Evolutionary conservation across 2,888 invertebrate genomes (phyloP), one percentile per base, ranked within the genome.

Genomic region (Phania funesta): DNA sequence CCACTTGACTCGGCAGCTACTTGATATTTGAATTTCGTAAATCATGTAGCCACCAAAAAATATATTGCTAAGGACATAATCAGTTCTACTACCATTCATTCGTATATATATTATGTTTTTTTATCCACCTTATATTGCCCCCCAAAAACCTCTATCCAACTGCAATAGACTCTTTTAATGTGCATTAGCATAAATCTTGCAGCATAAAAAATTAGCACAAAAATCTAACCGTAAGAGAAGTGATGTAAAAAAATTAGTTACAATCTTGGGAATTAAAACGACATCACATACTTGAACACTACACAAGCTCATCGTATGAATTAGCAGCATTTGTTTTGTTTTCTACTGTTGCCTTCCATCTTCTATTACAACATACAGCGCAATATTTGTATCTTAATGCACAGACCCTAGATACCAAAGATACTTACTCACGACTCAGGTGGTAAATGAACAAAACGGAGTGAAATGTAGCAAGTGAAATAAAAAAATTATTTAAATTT

Each of bases 241-340:
- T 58, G 56, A 65, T 50, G 41, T 41, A 50, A 77, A 77, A 64
- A 82, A 67, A 82, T 67, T 67, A 70, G 82, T 78, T 67, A 65
- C 68, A 50, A 64, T 70, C 64, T 29, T 44, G 82, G 82, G 82
- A 74, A 76, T 82, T 74, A 50, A 68, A 64, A 46, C 70, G 64
- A 41, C 65, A 76, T 65, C 80, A 77, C 67, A 81, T 60, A 65
- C 64, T 26, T 64, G 46, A 64, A 50, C 26, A 62, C 35, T 24
- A 26, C 3, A 35, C 60, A 75, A 41, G 9, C 32, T 58, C 54
- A 13, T 62, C 46, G 60, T 44, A 76, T 46, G 60, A 68, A 60
- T 62, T 68, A 41, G 32, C 58, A 46, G 18, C 18, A 35, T 26
- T 58, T 41, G 44, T 41, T 35, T 22, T 35, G 11, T 22, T 29